phyloP scores from a whole-genome alignment of 2,888 invertebrate species.

The Stenodera caucasica region DNA sequence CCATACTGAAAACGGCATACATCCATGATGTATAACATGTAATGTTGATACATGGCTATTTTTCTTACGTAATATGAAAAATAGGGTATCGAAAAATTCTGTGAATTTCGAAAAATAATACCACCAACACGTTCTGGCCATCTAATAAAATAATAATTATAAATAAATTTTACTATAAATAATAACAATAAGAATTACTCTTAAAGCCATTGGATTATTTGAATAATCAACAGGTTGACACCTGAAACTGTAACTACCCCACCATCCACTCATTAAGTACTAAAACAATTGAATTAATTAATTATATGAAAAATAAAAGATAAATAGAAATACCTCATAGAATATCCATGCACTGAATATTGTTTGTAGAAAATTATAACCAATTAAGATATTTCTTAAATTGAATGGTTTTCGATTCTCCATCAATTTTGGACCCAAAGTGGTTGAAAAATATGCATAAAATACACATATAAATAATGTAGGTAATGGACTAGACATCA shows the following conservation, averaged over 20 bases:
- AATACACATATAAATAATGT: slow-evolving; percentile 84
- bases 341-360: slow-evolving; percentile 91
- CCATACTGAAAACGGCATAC: slow-evolving; percentile 94
- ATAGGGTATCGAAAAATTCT: slow-evolving; percentile 91
- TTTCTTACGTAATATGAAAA: slow-evolving; percentile 93
- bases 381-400: slow-evolving; percentile 75
- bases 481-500: slow-evolving; percentile 94
- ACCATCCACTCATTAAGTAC: slow-evolving; percentile 66
- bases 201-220: slow-evolving; percentile 65
- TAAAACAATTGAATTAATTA: slow-evolving; percentile 48
- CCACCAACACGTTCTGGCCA: slow-evolving; percentile 88
- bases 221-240: slow-evolving; percentile 86
- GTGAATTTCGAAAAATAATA: slow-evolving; percentile 94
- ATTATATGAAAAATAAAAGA: slow-evolving; percentile 8
- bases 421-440: slow-evolving; percentile 85
- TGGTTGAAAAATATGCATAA: slow-evolving; percentile 85
- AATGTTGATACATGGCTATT: slow-evolving; percentile 87
- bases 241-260: slow-evolving; percentile 71
- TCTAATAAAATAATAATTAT: slow-evolving; percentile 58
- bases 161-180: background rate
- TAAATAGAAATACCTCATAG: slow-evolving; percentile 63
- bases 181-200: slow-evolving; percentile 59
- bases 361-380: slow-evolving; percentile 90
- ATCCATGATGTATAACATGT: slow-evolving; percentile 93
- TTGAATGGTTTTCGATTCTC: slow-evolving; percentile 87